Evolutionary conservation across 2,888 invertebrate species (phyloP), one percentile per base, ranked within the genome.

Genomic region (Acanthosepion lycidas): DNA sequence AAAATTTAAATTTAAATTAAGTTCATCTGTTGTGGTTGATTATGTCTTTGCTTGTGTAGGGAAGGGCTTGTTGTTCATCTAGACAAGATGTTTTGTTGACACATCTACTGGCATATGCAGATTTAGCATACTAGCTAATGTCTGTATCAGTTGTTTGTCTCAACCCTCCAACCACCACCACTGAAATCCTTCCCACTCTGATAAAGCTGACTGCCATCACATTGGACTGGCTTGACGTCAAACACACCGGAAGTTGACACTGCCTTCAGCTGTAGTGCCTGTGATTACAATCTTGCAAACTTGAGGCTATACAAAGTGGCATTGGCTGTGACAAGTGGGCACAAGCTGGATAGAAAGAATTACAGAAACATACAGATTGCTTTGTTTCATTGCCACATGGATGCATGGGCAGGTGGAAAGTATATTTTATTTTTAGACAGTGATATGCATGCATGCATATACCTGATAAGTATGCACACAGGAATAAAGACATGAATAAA

Each of bases 211-310:
- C n/a, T 33, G 78, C 78, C 78, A 78, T 78, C 78, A 78, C 78
- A 78, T 33, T 33, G 78, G 78, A 78, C 78, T 78, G n/a, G 78
- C n/a, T 78, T 78, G 78, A 78, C 78, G 78, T 78, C 78, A 78
- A 78, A 78, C 78, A 78, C 78, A 78, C 78, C n/a, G 78, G 78
- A 78, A 78, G 78, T n/a, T 59, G 59, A 59, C 59, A 59, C 59
- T 59, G 59, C 59, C 59, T 20, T 23, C 59, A 59, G 59, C 59
- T 78, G 78, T 78, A 78, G 78, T 78, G 78, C 15, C n/a, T 12
- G 18, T 78, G n/a, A 33, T 33, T 78, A n/a, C n/a, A 78, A 78
- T n/a, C 78, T 78, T 12, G 33, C n/a, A 78, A 78, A 9, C n/a
- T 78, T n/a, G 78, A 6, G n/a, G 78, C 78, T 28, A 28, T 78